Percentiles rank a stretch among this genome's conserved stretches.
These are phyloP conservation scores for Etia nguti DNA, from an alignment of 2,113 vertebrate species.

Conservation along the genomic window DNA sequence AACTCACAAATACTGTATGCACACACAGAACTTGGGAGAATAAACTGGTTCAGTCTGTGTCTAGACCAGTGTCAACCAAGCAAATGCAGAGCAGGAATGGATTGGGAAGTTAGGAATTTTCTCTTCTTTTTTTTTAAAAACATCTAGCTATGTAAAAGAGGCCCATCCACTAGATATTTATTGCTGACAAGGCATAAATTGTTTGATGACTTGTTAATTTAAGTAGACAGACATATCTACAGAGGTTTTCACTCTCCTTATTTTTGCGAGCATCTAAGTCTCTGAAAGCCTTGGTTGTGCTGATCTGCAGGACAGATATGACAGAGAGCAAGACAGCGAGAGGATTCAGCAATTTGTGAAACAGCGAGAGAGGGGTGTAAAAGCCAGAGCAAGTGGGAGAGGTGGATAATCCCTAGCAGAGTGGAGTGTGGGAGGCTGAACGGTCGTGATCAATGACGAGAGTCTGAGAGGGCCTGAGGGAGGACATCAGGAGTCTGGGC, in stretches of 20 bases:
- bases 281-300: background rate
- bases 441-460: slow-evolving; percentile 26
- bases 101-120: background rate
- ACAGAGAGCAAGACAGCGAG: background rate
- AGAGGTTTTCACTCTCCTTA: background rate
- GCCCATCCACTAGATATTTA: background rate
- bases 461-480: slow-evolving; percentile 32
- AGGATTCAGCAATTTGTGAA: background rate
- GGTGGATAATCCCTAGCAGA: slow-evolving; percentile 28
- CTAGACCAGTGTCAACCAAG: background rate
- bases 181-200: background rate
- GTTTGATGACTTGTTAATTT: background rate
- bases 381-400: slow-evolving; percentile 5
- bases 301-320: background rate
- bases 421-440: slow-evolving; percentile 33
- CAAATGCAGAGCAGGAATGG: background rate
- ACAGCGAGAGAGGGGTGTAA: background rate
- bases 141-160: background rate
- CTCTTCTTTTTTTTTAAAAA: background rate
- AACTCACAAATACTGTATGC: background rate
- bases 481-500: slow-evolving; percentile 21
- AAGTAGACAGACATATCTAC: background rate
- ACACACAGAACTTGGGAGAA: background rate
- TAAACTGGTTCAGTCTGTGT: background rate
- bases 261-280: background rate